Conservation (phyloP, 2,797 vertebrate species). For the Chelmon rostratus region DNA sequence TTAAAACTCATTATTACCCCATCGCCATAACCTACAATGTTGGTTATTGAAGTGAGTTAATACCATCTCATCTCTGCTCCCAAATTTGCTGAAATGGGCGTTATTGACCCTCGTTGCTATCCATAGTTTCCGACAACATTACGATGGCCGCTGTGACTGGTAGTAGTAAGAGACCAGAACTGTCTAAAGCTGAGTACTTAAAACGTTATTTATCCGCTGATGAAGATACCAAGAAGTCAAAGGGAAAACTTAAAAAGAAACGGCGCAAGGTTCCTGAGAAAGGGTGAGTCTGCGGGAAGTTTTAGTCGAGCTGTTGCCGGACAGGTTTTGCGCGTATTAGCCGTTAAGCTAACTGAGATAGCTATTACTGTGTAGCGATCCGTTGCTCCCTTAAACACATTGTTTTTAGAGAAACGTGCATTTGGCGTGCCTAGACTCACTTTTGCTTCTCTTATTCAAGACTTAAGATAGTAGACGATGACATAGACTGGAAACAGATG, state of each 20-base stretch:
- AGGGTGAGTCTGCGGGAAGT: slow-evolving; percentile 70
- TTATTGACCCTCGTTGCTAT: slow-evolving; percentile 47
- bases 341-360: slow-evolving; percentile 37
- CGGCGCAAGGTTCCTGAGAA: slow-evolving; percentile 68
- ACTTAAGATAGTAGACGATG: slow-evolving; percentile 94
- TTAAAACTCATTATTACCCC: neutral
- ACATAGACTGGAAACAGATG: slow-evolving; percentile 90
- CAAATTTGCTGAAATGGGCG: neutral
- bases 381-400: neutral
- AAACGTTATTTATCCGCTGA: slow-evolving; percentile 85
- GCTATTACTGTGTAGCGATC: neutral
- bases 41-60: neutral
- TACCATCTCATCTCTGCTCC: neutral
- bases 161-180: slow-evolving; percentile 56
- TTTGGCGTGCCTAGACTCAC: neutral
- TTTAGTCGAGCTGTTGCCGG: neutral
- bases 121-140: slow-evolving; percentile 70
- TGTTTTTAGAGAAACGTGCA: neutral
- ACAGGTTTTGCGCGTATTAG: slow-evolving; percentile 8
- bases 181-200: slow-evolving; percentile 86
- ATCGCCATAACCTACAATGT: too few species aligned
- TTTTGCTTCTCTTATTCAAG: slow-evolving; percentile 69
- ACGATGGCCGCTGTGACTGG: slow-evolving; percentile 80
- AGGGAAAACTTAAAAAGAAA: slow-evolving; percentile 84
- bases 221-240: slow-evolving; percentile 74